Evolutionary conservation across 2,888 invertebrate genomes (phyloP), one percentile per base, ranked within the genome.

Genomic region (Limnephilus marmoratus): DNA sequence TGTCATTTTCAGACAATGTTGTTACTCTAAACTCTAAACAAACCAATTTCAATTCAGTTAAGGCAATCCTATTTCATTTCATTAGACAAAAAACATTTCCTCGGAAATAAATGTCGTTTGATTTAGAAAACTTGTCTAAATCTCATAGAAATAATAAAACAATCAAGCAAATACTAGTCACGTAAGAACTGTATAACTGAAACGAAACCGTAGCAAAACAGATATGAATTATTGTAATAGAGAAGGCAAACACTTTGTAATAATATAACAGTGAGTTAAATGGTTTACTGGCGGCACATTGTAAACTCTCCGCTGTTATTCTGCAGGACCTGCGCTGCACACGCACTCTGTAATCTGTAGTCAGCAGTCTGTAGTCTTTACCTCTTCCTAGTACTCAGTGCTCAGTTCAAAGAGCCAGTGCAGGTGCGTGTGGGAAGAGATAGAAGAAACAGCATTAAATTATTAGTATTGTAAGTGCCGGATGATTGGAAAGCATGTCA

Each of bases 371-470:
- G 7, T 12, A 1, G 49, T 49, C 49, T 49, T 4, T 68, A 68
- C 68, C 68, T 68, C 68, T 68, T 24, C 24, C 9, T 9, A 68
- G 68, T 68, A 68, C 24, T 18, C 18, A 68, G 24, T 68, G 24
- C 68, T 4, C 68, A 7, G 68, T 68, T 5, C 18, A 18, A 9
- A 68, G 68, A 18, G 34, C 37, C 68, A 80, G 31, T 31, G 87
- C 91, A 91, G 91, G 90, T 91, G 91, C 90, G 85, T 45, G 91
- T 91, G 89, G 91, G 91, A n/a, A 53, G 86, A 45, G 86, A 45
- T 37, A 9, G 68, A 68, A 24, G 68, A 68, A 7, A 68, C 68
- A 18, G 13, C 18, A 68, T 68, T 68, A 68, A 18, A 68, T 68
- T 18, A 68, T 68, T 68, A 68, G 0, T 68, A 68, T 12, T 85